Base-by-base conservation (phyloP, 2,888 invertebrate genomes). In the Spisula solida region DNA sequence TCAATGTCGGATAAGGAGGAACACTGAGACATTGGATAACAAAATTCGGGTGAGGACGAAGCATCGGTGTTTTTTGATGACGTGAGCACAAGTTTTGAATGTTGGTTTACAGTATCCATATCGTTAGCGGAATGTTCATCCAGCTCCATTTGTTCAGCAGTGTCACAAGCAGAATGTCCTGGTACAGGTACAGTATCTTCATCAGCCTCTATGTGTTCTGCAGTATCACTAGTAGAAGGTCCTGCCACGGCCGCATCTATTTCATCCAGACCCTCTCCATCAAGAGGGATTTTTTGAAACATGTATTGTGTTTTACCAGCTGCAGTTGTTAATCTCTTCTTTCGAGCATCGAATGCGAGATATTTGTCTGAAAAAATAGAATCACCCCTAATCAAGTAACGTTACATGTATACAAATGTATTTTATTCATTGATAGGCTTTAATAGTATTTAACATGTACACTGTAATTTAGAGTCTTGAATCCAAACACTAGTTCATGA, bases 351-450 rank as follows among this genome's bases (percentile, higher is more conserved):
- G 10, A 18, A 60, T 25, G 25, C 60, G 8, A 75, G 31, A 20
- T 18, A 75, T 75, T 75, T 34, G 34, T 75, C 75, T 75, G 34
- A 34, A 75, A 56, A 60, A 60, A 25, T 41, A 41, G 41, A 60
- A 51, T 51, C 14, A 4, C 51, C 12, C 51, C 1, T 51, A 51
- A 51, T 51, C 12, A 47, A n/a, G n/a, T n/a, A n/a, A n/a, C n/a
- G n/a, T n/a, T n/a, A n/a, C n/a, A n/a, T n/a, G n/a, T n/a, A n/a
- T n/a, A n/a, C n/a, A n/a, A n/a, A n/a, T n/a, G n/a, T n/a, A n/a
- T n/a, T n/a, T n/a, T n/a, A n/a, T n/a, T n/a, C n/a, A n/a, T n/a
- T n/a, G n/a, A n/a, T n/a, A n/a, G n/a, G n/a, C n/a, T n/a, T n/a
- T n/a, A n/a, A n/a, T n/a, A n/a, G n/a, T n/a, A n/a, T n/a, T n/a